Evolutionary conservation across 1,140 invertebrate species (phyloP).

Genomic region (Drosophila pachea): DNA sequence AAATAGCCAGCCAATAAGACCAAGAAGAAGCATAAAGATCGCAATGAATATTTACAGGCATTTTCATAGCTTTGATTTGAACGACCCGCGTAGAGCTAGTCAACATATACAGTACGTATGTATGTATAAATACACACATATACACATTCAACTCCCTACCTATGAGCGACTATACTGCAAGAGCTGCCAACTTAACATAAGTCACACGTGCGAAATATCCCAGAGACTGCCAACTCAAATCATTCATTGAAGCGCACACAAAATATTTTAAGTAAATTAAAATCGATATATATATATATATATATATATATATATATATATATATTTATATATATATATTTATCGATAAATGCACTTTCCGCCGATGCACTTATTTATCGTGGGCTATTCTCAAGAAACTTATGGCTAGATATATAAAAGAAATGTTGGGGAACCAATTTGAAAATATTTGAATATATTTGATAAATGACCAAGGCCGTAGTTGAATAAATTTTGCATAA

Average conservation of each 20-base stretch:
- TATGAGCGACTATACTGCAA: slow-evolving; percentile 57
- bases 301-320: neutral
- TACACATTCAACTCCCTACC: slow-evolving; percentile 22
- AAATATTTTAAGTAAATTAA: slow-evolving; percentile 1
- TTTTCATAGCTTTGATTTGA: slow-evolving; percentile 76
- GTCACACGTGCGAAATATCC: slow-evolving; percentile 43
- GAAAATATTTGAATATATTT: too few species aligned
- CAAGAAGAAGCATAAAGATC: slow-evolving; percentile 47
- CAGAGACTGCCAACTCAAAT: slow-evolving; percentile 19
- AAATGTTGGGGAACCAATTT: neutral
- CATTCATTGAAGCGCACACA: neutral
- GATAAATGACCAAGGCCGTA: too few species aligned
- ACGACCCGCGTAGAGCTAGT: slow-evolving; percentile 44
- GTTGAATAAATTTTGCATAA: too few species aligned
- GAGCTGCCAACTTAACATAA: slow-evolving; percentile 52
- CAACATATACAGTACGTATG: slow-evolving; percentile 9
- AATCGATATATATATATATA: neutral
- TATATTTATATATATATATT: neutral
- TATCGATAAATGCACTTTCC: neutral
- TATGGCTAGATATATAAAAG: too few species aligned
- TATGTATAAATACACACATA: slow-evolving; percentile 5
- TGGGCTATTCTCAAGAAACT: too few species aligned
- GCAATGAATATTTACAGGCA: slow-evolving; percentile 77
- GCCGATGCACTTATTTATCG: too few species aligned
- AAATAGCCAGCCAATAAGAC: slow-evolving; percentile 16